These are phyloP conservation scores for Dysmachus trigonus DNA, from an alignment of 2,888 invertebrate genomes.

Conservation along the genomic window DNA sequence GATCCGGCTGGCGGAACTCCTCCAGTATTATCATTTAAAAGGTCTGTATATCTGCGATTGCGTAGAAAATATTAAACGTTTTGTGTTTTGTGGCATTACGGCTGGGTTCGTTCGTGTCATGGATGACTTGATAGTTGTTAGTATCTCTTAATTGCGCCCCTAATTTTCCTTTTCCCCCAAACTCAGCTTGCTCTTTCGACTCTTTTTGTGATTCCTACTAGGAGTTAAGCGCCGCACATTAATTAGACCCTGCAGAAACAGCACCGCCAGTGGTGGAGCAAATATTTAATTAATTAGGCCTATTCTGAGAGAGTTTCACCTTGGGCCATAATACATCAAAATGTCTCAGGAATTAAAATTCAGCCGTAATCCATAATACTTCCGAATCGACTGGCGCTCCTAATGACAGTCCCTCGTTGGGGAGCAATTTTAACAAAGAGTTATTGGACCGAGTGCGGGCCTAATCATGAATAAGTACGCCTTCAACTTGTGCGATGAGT, in stretches of 20 bases:
- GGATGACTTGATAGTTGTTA: background rate
- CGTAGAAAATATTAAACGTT: background rate
- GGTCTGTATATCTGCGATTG: background rate
- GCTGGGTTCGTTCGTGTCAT: background rate
- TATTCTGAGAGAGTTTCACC: background rate
- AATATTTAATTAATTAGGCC: background rate
- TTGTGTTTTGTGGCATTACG: background rate
- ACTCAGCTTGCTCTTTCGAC: background rate
- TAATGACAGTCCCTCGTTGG: background rate
- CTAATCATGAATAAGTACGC: slow-evolving; percentile 10
- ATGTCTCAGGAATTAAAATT: background rate
- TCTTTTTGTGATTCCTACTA: background rate
- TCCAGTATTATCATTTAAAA: background rate
- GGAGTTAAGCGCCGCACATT: background rate
- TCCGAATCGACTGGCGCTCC: background rate
- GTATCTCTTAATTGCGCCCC: background rate
- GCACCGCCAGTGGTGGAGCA: background rate
- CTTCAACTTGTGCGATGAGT: background rate
- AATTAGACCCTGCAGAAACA: background rate
- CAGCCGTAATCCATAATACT: background rate
- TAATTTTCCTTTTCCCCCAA: background rate
- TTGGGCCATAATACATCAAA: background rate
- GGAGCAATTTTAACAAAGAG: background rate
- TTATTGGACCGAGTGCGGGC: background rate
- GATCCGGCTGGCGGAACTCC: too few relatives aligned